phyloP scores from a whole-genome alignment of 2,113 vertebrate species.

The Lepisosteus oculatus region DNA sequence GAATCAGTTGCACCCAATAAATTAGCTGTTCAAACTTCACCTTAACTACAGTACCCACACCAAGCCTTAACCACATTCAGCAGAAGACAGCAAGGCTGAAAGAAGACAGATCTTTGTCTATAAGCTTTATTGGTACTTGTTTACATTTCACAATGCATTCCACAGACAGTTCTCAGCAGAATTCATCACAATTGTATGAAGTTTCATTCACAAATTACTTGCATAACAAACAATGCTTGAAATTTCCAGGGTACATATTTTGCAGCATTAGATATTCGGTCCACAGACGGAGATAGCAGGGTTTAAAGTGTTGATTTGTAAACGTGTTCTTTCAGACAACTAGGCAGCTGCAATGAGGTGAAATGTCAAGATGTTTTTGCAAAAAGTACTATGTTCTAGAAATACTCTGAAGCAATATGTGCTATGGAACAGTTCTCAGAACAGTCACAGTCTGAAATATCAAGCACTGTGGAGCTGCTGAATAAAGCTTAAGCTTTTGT shows the following conservation, averaged over 20 bases:
- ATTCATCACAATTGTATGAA: constrained; percentile 82
- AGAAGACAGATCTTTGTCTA: constrained; percentile 61
- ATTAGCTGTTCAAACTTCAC: no score
- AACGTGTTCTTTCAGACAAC: constrained; percentile 66
- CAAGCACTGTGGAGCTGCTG: constrained; percentile 72
- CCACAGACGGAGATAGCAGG: constrained; percentile 67
- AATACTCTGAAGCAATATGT: constrained; percentile 73
- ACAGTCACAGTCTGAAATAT: constrained; percentile 47
- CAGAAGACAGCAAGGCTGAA: constrained; percentile 15
- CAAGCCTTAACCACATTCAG: not conserved
- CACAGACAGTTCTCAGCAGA: constrained; percentile 87
- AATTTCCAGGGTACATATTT: constrained; percentile 76
- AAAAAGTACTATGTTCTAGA: constrained; percentile 75
- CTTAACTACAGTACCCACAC: no score
- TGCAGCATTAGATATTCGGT: constrained; percentile 76
- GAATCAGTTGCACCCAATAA: no score
- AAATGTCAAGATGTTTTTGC: constrained; percentile 46
- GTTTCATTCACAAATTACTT: constrained; percentile 79
- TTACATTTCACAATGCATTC: constrained; percentile 98
- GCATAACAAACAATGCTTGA: constrained; percentile 80
- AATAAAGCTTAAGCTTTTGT: constrained; percentile 73
- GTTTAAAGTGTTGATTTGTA: constrained; percentile 66
- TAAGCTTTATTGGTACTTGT: constrained; percentile 96
- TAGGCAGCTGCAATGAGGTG: constrained; percentile 70
- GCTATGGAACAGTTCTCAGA: constrained; percentile 63